Evolutionary conservation across 2,797 vertebrate genomes (phyloP).

Genomic region (Falco concolor): DNA sequence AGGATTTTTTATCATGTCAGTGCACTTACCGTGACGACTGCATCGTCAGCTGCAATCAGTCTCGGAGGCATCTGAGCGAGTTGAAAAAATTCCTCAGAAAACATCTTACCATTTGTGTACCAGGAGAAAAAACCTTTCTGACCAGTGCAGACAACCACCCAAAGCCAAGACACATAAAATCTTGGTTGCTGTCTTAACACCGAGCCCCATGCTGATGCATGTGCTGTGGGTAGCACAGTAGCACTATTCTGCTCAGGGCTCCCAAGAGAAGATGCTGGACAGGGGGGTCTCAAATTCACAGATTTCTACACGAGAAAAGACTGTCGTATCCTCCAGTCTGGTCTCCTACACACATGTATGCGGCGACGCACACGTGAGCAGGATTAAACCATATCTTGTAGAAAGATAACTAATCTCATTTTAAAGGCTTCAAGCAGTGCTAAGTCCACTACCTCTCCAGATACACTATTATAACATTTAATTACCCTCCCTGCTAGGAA

Average conservation of each 20-base stretch:
- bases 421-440: neutral
- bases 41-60: neutral
- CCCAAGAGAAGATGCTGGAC: neutral
- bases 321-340: accelerated
- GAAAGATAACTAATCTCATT: neutral
- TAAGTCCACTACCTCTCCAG: neutral
- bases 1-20: neutral
- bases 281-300: neutral
- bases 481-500: neutral
- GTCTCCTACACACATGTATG: accelerated
- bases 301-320: neutral
- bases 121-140: neutral
- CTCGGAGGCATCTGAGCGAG: neutral
- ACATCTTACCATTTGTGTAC: neutral
- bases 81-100: neutral
- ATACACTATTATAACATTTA: neutral
- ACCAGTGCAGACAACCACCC: neutral
- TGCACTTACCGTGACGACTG: neutral
- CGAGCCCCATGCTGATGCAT: accelerated
- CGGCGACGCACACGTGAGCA: neutral
- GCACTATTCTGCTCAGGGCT: neutral
- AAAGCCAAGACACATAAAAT: neutral
- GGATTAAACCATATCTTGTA: neutral
- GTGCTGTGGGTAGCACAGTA: neutral
- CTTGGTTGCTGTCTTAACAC: neutral